Evolutionary conservation across 2,113 vertebrate genomes (phyloP), one percentile per base, ranked within the genome.

Genomic region (Hucho hucho): DNA sequence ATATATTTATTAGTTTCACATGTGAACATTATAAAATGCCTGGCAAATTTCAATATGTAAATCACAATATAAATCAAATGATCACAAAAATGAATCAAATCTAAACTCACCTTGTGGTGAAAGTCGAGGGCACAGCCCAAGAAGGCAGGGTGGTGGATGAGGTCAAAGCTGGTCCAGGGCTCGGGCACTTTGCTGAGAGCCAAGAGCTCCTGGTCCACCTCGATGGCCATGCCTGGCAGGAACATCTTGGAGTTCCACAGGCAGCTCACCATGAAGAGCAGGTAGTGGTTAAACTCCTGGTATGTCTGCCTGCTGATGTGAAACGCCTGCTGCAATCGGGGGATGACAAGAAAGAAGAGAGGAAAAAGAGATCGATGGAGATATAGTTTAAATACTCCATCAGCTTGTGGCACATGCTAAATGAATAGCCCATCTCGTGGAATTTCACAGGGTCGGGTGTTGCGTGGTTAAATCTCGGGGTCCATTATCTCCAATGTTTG

Each of bases 141-240:
- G 76, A 98, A 89, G 53, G 96, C 96, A 1, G 97, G 97, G 74
- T 99, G 97, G 83, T 93, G 86, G 59, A 95, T 83, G 75, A 99
- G 85, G 91, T 95, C 94, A 59, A 96, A 96, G 80, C 93, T 83
- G 13, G 0, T 80, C 87, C 87, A 90, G 75, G 88, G 78, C 0
- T 95, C 88, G 0, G 88, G 67, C 22, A 95, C 85, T 49, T 49
- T 72, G 12, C 91, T 91, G 83, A 86, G 90, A 74, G 75, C 79
- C 49, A 98, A 88, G 72, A 95, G 61, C 77, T 93, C 32, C 0
- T 93, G 87, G 7, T 87, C 83, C 72, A 97, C 81, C 84, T 72
- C 7, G 12, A 95, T 64, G 1, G 87, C 92, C 6, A 85, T 89
- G 47, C 88, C 93, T 14, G 91, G 89, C 22, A 91, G 79, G 84